Base-by-base conservation (phyloP, 2,113 vertebrate genomes). In the Sterrhoptilus dennistouni region DNA sequence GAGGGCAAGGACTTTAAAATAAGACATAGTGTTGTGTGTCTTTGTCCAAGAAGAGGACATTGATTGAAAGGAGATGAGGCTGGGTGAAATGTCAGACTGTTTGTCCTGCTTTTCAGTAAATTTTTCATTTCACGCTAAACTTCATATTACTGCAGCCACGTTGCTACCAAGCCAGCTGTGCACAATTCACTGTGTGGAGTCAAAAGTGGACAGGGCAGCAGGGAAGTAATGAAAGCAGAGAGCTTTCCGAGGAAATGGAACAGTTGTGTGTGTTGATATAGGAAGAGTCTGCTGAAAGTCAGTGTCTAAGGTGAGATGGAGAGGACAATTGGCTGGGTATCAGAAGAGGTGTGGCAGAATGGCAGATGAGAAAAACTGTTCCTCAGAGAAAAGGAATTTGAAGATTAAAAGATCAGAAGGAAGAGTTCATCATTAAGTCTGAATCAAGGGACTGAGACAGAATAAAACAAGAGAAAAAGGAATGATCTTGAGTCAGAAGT, bases 401-500 rank as follows among this genome's bases (percentile, higher is more conserved):
- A 83, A 94, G 68, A 85, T 63, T 57, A 74, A 77, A 94, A 80
- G 68, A 94, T 87, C 53, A 90, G 82, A 90, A 84, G 66, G 56
- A 87, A 65, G 54, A 88, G 54, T 69, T 96, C 23, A 49, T 89
- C 89, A 45, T 76, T 63, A 93, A 80, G 54, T 59, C 61, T 69
- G 50, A 76, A 72, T 75, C 77, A 76, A 71, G 57, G 52, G 53
- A 42, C 33, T 90, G 81, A 94, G 65, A 38, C 40, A 49, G 35
- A 35, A 45, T 61, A 49, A 87, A 87, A 72, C 45, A 93, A 57
- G 24, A 1, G 0, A 83, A 77, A 87, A 95, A 27, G 42, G 23
- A 88, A 60, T 47, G 11, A 47, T 76, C 53, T 65, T 92, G 15
- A 29, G 29, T 89, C 69, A 75, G 65, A 78, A 57, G 57, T 52